A percentile compares a stretch with the other conserved stretches of the same genome.
phyloP scores from a whole-genome alignment of 2,797 vertebrate species.

The Rhinatrema bivittatum region DNA sequence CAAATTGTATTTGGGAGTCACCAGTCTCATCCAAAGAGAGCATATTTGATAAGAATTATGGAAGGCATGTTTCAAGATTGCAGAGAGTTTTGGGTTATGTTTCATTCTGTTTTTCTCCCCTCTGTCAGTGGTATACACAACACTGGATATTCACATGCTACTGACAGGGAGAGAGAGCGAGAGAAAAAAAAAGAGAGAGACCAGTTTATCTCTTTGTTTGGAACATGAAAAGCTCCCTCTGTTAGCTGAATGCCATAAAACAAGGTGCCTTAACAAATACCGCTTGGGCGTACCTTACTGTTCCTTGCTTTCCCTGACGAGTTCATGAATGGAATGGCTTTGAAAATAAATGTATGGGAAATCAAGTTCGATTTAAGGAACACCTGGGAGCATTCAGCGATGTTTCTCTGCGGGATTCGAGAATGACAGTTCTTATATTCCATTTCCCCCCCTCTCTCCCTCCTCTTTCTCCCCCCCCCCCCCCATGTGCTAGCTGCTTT shows the following conservation, averaged over 20 bases:
- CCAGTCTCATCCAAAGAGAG: too few species aligned
- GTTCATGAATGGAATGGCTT: not conserved
- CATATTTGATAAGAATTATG: not conserved
- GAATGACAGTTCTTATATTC: not conserved
- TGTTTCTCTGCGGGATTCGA: not conserved
- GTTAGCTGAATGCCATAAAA: constrained; percentile 18
- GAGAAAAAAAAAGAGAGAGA: constrained; percentile 21
- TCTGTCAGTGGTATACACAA: not conserved
- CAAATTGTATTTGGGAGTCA: not conserved
- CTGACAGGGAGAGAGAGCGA: too few species aligned
- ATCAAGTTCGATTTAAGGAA: constrained; percentile 1
- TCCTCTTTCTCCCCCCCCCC: not conserved
- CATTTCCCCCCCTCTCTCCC: not conserved
- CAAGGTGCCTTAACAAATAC: constrained; percentile 9
- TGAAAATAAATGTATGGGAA: constrained; percentile 10
- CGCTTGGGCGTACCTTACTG: constrained; percentile 4
- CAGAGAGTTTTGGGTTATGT: not conserved
- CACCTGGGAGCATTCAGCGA: constrained; percentile 26
- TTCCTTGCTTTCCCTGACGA: not conserved
- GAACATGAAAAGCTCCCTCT: constrained; percentile 26
- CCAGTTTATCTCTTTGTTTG: constrained; percentile 20
- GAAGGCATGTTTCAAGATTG: not conserved
- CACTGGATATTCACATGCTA: constrained; percentile 13
- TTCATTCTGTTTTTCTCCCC: not conserved
- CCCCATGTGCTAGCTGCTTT: not conserved